These are phyloP conservation scores for Empidonax traillii DNA, from an alignment of 2,113 vertebrate genomes.

Conservation along the genomic window DNA sequence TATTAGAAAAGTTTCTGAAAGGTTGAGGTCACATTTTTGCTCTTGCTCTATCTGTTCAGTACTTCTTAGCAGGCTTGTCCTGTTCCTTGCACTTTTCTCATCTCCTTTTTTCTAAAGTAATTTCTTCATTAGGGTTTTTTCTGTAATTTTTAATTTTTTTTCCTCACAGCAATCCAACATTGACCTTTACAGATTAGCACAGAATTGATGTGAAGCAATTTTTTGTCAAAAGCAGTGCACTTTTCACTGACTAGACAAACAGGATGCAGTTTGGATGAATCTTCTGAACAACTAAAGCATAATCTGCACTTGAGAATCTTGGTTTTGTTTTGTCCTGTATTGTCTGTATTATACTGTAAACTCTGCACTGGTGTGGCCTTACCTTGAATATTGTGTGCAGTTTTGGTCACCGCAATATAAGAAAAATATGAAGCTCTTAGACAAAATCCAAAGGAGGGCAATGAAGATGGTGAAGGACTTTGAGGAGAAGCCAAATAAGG, in stretches of 20 bases:
- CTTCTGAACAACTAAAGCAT: background rate
- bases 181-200: background rate
- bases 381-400: background rate
- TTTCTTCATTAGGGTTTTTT: background rate
- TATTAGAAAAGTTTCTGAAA: background rate
- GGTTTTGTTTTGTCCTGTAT: background rate
- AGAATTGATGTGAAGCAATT: background rate
- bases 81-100: background rate
- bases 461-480: too few species aligned
- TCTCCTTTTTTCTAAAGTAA: background rate
- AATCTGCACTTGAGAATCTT: background rate
- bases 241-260: background rate
- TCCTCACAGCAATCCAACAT: background rate
- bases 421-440: background rate
- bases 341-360: background rate
- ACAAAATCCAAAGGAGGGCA: background rate
- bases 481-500: background rate
- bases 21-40: background rate
- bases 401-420: background rate
- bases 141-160: background rate
- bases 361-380: background rate
- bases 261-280: background rate
- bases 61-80: background rate
- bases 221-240: background rate
- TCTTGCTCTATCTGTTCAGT: background rate